Conservation (phyloP, 2,888 invertebrate genomes). For the Dendrolimus houi region DNA sequence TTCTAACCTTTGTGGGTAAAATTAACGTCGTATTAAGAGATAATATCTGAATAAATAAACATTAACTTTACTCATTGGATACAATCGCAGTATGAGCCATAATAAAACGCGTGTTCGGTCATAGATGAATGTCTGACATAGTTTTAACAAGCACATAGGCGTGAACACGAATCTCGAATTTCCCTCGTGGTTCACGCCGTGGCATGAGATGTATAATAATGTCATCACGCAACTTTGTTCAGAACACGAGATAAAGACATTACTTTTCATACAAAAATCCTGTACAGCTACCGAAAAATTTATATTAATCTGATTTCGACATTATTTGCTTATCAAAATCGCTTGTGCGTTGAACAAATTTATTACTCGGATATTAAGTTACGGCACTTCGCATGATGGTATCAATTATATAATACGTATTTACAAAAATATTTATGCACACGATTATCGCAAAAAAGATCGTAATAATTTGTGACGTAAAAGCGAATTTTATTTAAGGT, state of each 20-base stretch:
- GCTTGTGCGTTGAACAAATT: conserved; percentile 27
- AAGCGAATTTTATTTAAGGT: too few relatives aligned
- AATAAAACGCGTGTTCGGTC: neutral
- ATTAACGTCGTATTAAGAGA: too few relatives aligned
- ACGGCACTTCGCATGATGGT: too few relatives aligned
- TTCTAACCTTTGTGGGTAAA: too few relatives aligned
- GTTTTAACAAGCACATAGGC: conserved; percentile 20
- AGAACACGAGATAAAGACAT: conserved; percentile 25
- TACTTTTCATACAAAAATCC: conserved; percentile 18
- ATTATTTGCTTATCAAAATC: conserved; percentile 23
- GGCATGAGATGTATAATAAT: conserved; percentile 29
- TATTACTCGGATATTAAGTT: conserved; percentile 27
- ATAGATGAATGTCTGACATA: conserved; percentile 26
- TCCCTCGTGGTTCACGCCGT: conserved; percentile 29
- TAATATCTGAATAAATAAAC: too few relatives aligned
- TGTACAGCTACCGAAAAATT: conserved; percentile 21
- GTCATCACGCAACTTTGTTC: conserved; percentile 27
- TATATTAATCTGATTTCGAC: conserved; percentile 25
- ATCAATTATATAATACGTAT: too few relatives aligned
- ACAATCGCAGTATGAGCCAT: too few relatives aligned
- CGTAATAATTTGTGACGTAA: too few relatives aligned
- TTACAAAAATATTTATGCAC: too few relatives aligned
- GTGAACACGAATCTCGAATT: conserved; percentile 37
- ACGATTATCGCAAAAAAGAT: too few relatives aligned
- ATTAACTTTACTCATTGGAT: too few relatives aligned